phyloP scores from a whole-genome alignment of 1,140 invertebrate genomes.

The Penaeus indicus region DNA sequence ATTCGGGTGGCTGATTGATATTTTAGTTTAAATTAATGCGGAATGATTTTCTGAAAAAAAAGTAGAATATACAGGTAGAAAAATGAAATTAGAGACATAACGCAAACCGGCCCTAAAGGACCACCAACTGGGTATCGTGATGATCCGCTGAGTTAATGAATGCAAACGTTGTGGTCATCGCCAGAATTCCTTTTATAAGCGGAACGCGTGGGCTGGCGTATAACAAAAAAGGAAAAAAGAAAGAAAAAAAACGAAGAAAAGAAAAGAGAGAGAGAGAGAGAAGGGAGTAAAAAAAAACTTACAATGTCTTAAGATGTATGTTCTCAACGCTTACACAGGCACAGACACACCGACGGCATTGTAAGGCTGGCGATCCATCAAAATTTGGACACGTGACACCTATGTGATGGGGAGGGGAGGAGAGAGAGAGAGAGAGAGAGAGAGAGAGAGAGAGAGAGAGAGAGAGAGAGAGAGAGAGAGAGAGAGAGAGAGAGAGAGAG shows the following conservation, averaged over 20 bases:
- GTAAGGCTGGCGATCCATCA: neutral
- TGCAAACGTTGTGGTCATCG: conserved; percentile 29
- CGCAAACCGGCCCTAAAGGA: neutral
- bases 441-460: neutral
- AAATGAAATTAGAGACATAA: conserved; percentile 12
- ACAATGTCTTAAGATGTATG: no score
- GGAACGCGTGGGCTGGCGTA: neutral
- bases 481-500: conserved; percentile 1
- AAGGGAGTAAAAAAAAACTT: no score
- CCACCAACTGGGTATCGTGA: conserved; percentile 41
- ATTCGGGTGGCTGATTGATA: no score
- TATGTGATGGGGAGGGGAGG: neutral
- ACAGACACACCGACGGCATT: no score
- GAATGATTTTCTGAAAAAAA: neutral
- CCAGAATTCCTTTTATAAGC: conserved; percentile 36
- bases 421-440: neutral
- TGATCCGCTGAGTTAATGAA: conserved; percentile 40
- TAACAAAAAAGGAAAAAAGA: neutral
- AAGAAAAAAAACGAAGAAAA: no score
- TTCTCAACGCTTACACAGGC: no score
- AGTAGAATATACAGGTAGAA: neutral
- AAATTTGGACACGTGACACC: conserved; percentile 40
- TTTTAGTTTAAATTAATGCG: no score
- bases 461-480: neutral
- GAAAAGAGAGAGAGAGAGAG: no score